Percentiles rank a stretch among this genome's conserved stretches.
These are phyloP conservation scores for Miltochrista miniata DNA, from an alignment of 2,888 invertebrate species.

Conservation along the genomic window DNA sequence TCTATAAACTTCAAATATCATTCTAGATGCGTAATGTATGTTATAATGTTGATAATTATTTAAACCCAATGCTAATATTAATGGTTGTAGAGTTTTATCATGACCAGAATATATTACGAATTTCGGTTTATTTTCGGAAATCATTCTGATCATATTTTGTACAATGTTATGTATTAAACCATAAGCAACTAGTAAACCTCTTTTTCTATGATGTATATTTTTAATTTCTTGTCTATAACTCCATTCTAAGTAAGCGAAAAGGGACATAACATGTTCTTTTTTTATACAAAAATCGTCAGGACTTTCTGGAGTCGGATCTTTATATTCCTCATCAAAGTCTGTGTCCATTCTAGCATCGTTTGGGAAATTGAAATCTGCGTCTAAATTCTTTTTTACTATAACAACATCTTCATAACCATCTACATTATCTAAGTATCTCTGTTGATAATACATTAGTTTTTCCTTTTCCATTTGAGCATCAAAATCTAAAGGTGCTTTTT, in stretches of 20 bases:
- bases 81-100: conserved; percentile 94
- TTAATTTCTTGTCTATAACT: conserved; percentile 86
- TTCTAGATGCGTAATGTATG: conserved; percentile 93
- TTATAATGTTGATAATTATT: conserved; percentile 85
- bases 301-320: conserved; percentile 65
- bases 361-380: conserved; percentile 79
- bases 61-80: conserved; percentile 91
- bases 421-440: conserved; percentile 70
- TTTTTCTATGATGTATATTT: conserved; percentile 84
- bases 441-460: conserved; percentile 75
- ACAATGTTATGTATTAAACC: conserved; percentile 92
- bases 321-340: conserved; percentile 76
- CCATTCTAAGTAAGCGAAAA: conserved; percentile 93
- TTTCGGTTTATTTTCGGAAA: conserved; percentile 89
- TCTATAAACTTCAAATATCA: conserved; percentile 94
- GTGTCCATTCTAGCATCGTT: conserved; percentile 73
- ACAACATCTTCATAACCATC: conserved; percentile 78
- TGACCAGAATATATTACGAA: conserved; percentile 95
- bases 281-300: conserved; percentile 84
- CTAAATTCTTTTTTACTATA: conserved; percentile 77
- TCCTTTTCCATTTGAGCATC: conserved; percentile 81
- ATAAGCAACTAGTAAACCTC: conserved; percentile 90
- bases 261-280: conserved; percentile 88
- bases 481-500: conserved; percentile 70
- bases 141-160: conserved; percentile 91